Conservation (phyloP, 2,888 invertebrate species). For the Liopterus haemorrhoidalis region DNA sequence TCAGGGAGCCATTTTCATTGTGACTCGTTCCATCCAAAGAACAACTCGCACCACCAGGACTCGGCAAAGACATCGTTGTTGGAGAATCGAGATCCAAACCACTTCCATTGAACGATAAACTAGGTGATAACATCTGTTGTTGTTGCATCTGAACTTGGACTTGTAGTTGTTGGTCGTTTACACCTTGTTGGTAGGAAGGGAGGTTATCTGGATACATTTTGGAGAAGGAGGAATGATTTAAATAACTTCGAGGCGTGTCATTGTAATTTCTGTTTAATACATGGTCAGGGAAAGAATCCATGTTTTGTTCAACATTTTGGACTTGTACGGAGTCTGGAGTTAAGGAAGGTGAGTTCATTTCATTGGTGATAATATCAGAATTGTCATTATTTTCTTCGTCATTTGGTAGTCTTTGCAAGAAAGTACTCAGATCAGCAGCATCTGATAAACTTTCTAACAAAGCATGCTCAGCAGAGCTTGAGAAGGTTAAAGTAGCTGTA, state of each 20-base stretch:
- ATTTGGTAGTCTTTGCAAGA: conserved; percentile 63
- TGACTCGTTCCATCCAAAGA: conserved; percentile 61
- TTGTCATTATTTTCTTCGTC: conserved; percentile 55
- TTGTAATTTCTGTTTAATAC: conserved; percentile 50
- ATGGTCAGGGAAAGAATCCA: conserved; percentile 73
- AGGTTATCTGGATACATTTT: conserved; percentile 44
- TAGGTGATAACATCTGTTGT: conserved; percentile 46
- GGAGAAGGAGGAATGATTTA: conserved; percentile 34
- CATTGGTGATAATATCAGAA: conserved; percentile 59
- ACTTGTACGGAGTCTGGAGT: conserved; percentile 59
- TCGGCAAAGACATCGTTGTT: conserved; percentile 75
- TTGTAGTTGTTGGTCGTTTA: conserved; percentile 52
- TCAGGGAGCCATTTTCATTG: conserved; percentile 55
- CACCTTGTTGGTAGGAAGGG: conserved; percentile 39
- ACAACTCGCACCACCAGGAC: conserved; percentile 67
- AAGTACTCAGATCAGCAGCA: conserved; percentile 69
- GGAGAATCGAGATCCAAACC: conserved; percentile 64
- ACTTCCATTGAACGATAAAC: conserved; percentile 60
- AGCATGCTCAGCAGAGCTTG: conserved; percentile 69
- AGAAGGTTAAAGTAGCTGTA: conserved; percentile 73
- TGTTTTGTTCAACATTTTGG: conserved; percentile 49
- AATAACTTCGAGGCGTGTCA: conserved; percentile 33
- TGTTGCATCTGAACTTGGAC: conserved; percentile 62
- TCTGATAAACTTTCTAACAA: conserved; percentile 73
- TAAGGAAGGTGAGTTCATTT: conserved; percentile 67